Evolutionary conservation across 2,888 invertebrate genomes (phyloP), one percentile per base, ranked within the genome.

Genomic region (Microctonus brassicae): DNA sequence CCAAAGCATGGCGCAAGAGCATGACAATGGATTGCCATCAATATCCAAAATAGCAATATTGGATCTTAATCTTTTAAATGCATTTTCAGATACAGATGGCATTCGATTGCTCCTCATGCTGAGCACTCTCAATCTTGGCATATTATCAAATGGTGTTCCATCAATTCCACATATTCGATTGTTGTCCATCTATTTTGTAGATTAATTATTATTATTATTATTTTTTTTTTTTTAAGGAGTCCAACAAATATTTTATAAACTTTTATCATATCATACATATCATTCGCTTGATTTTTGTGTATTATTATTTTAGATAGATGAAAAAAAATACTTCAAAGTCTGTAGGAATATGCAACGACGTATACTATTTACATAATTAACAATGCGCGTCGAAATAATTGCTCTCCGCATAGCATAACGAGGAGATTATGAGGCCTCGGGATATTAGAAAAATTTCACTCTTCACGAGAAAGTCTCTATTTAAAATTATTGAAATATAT

Each of bases 1-100:
- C 96, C 96, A 96, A 67, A 94, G 90, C 86, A 95, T 90, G 75
- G 92, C 93, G 83, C 96, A 96, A 62, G 94, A 92, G 84, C 96
- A 96, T 24, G 91, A 90, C 74, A 97, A 88, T 1, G 96, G 96
- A 88, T 96, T 97, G 36, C 95, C 96, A 86, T 95, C 94, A 73
- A 96, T 91, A 87, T 96, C 95, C 72, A 96, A 89, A 79, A 94
- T 91, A 7, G 95, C 95, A 68, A 96, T 93, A 78, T 95, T 95
- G 73, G 93, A 94, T 78, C 94, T 90, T 52, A 96, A 88, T 79
- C 93, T 93, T 72, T 93, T 91, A 82, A 96, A 94, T 0, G 93
- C 92, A 26, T 89, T 89, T 86, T 96, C 96, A 2, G 92, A 90
- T 73, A 96, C 90, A 4, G 92, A 90, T 67, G 91, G 90, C 86